These are phyloP conservation scores for Cerceris ruficornis DNA, from an alignment of 2,888 invertebrate species.

Conservation along the genomic window DNA sequence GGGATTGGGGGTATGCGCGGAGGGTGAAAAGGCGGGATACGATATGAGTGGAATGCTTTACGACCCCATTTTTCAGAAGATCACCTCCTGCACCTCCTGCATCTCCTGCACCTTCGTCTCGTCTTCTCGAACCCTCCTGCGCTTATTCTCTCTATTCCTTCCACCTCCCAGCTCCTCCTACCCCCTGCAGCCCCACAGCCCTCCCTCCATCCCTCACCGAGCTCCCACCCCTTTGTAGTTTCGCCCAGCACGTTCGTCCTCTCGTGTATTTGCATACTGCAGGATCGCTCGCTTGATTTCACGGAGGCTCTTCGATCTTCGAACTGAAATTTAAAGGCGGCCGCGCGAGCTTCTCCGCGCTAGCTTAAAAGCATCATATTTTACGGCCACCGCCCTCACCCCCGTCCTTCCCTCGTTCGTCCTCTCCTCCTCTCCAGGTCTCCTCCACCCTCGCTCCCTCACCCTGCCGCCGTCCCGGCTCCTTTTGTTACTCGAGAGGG, in stretches of 20 bases:
- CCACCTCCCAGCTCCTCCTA: slow-evolving; percentile 21
- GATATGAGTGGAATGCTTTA: slow-evolving; percentile 76
- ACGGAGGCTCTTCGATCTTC: slow-evolving; percentile 71
- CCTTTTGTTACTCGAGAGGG: slow-evolving; percentile 54
- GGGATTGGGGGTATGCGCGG: slow-evolving; percentile 31
- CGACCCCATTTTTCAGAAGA: slow-evolving; percentile 76
- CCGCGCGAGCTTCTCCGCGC: slow-evolving; percentile 20
- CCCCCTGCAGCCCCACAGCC: neutral
- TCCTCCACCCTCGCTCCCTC: neutral
- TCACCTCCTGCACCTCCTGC: slow-evolving; percentile 62
- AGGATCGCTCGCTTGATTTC: slow-evolving; percentile 74
- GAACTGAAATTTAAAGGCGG: slow-evolving; percentile 75
- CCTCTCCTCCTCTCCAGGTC: no score
- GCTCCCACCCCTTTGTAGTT: slow-evolving; percentile 17
- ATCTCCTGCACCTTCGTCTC: slow-evolving; percentile 25
- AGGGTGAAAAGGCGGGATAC: slow-evolving; percentile 65
- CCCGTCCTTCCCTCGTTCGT: slow-evolving; percentile 48
- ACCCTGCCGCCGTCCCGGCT: slow-evolving; percentile 10
- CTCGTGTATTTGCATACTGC: slow-evolving; percentile 72
- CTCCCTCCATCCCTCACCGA: slow-evolving; percentile 31
- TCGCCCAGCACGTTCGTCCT: slow-evolving; percentile 37
- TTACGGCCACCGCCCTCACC: slow-evolving; percentile 60
- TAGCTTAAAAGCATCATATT: slow-evolving; percentile 78
- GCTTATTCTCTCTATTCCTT: neutral
- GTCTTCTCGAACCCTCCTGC: slow-evolving; percentile 6